phyloP scores from a whole-genome alignment of 2,888 invertebrate genomes.

The Strigamia crassipes region DNA sequence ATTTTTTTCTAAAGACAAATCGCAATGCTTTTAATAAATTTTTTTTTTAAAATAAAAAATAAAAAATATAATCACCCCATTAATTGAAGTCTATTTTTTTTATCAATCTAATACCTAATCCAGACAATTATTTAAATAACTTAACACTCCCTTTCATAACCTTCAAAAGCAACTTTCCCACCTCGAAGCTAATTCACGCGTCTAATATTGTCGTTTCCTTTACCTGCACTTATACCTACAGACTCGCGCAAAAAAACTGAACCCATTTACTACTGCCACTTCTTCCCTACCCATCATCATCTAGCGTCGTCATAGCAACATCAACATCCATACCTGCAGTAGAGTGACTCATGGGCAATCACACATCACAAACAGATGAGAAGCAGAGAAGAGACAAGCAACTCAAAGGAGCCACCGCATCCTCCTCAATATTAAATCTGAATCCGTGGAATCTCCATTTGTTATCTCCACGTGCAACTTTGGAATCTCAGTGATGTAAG shows the following conservation, averaged over 20 bases:
- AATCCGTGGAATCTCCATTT: conserved; percentile 8
- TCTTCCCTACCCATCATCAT: neutral
- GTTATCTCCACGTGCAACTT: conserved; percentile 21
- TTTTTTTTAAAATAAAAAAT: neutral
- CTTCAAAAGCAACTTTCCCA: neutral
- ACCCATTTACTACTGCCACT: neutral
- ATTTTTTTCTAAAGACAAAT: neutral
- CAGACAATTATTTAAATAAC: neutral
- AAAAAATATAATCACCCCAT: neutral
- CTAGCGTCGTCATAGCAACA: neutral
- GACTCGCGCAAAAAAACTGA: neutral
- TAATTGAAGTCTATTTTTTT: neutral
- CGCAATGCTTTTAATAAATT: neutral
- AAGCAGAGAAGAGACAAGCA: neutral
- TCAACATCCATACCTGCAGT: conserved; percentile 11
- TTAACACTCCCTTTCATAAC: neutral
- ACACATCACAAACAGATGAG: conserved; percentile 21
- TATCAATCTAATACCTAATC: neutral
- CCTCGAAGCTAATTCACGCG: neutral
- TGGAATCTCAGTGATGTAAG: conserved; percentile 21
- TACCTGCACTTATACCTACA: neutral
- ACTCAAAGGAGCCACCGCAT: neutral
- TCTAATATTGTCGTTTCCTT: neutral
- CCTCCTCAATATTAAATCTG: conserved; percentile 5
- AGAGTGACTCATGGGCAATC: conserved; percentile 21